phyloP scores from a whole-genome alignment of 2,113 vertebrate species.

The Dipodomys ordii region DNA sequence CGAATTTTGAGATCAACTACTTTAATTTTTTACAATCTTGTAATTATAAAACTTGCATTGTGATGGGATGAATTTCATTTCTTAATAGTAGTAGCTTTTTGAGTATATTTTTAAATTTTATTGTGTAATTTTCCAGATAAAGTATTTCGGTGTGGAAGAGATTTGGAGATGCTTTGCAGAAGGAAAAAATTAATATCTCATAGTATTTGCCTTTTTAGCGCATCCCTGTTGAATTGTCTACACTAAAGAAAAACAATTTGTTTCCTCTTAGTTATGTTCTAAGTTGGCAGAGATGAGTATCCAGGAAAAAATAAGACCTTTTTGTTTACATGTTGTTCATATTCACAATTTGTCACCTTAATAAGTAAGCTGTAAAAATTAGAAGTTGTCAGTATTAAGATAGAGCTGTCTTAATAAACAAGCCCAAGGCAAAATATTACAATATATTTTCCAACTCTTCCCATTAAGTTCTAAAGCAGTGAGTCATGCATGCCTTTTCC shows the following conservation, averaged over 20 bases:
- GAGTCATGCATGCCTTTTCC: conserved; percentile 45
- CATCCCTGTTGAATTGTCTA: neutral
- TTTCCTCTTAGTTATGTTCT: neutral
- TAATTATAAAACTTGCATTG: conserved; percentile 47
- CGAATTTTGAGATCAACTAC: conserved; percentile 49
- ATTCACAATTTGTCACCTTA: neutral
- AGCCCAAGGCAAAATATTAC: conserved; percentile 42
- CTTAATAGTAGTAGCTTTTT: conserved; percentile 37
- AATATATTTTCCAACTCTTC: conserved; percentile 54
- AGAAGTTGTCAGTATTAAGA: conserved; percentile 43
- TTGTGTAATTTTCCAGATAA: conserved; percentile 19
- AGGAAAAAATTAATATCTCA: neutral
- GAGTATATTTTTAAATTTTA: conserved; percentile 1
- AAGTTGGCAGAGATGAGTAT: neutral
- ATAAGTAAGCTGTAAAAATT: conserved; percentile 23
- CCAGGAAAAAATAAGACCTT: neutral
- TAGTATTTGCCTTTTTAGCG: conserved; percentile 56
- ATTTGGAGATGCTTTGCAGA: conserved; percentile 50
- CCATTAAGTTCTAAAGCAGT: conserved; percentile 50
- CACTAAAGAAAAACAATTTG: neutral
- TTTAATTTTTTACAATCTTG: conserved; percentile 45
- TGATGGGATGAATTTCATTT: conserved; percentile 30
- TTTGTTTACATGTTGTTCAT: conserved; percentile 9
- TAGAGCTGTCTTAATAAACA: conserved; percentile 54
- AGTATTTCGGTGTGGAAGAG: conserved; percentile 8